Conservation (phyloP, 2,888 invertebrate species). For the Amaurobius ferox region DNA sequence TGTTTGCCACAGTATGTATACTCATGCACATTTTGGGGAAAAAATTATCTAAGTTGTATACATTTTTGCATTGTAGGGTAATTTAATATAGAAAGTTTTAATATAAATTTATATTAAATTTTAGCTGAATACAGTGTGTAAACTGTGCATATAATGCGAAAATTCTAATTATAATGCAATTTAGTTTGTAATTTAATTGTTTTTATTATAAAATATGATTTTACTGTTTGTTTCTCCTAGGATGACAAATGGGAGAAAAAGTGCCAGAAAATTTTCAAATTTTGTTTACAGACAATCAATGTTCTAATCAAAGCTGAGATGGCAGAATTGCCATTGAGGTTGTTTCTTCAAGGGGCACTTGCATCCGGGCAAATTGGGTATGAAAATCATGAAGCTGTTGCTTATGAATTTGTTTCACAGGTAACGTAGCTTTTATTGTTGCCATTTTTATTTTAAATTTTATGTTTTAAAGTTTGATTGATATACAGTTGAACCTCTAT, state of each 20-base stretch:
- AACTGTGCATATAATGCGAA: no score
- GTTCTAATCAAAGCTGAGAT: constrained; percentile 94
- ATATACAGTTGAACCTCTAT: no score
- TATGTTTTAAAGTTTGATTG: no score
- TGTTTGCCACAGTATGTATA: no score
- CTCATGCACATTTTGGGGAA: no score
- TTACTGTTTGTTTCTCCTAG: constrained; percentile 77
- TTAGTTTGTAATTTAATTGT: no score
- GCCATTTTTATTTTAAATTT: background rate
- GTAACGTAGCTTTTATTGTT: no score
- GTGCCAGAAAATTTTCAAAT: constrained; percentile 98
- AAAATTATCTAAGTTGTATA: no score
- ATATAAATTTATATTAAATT: background rate
- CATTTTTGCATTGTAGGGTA: no score
- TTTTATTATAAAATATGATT: background rate
- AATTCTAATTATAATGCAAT: background rate
- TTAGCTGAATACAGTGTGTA: no score
- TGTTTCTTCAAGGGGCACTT: constrained; percentile 96
- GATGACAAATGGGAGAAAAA: constrained; percentile 99
- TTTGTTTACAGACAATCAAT: constrained; percentile 96
- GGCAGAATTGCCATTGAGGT: constrained; percentile 92
- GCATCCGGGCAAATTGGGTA: constrained; percentile 94
- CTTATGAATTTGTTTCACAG: constrained; percentile 98
- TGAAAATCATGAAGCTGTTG: constrained; percentile 96
- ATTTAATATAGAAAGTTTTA: no score